phyloP scores from a whole-genome alignment of 2,113 vertebrate species.

The Tupaia tana region DNA sequence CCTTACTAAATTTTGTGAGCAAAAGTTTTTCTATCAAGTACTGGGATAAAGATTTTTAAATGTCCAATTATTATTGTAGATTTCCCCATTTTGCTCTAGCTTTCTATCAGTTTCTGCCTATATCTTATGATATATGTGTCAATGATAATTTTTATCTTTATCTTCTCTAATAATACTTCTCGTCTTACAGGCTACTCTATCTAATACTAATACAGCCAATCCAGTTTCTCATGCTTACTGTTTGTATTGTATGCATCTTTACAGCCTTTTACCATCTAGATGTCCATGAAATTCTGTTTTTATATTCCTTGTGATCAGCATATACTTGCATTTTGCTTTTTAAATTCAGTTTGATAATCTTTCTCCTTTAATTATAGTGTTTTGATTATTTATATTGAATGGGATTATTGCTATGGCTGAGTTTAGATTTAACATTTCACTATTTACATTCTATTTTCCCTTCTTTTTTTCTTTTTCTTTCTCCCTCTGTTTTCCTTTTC shows the following conservation, averaged over 20 bases:
- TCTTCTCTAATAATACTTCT: not conserved
- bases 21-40: not conserved
- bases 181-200: not conserved
- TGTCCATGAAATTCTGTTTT: no score
- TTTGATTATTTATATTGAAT: not conserved
- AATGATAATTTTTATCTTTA: not conserved
- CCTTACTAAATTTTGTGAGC: not conserved
- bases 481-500: not conserved
- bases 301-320: no score
- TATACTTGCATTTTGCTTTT: not conserved
- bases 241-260: not conserved
- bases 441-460: not conserved
- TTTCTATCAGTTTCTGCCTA: not conserved
- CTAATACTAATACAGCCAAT: not conserved
- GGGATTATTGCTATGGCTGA: not conserved
- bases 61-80: not conserved
- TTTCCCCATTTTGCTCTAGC: slow-evolving; percentile 10
- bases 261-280: not conserved
- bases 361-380: not conserved
- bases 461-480: not conserved
- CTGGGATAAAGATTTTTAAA: not conserved
- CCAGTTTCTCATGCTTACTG: not conserved
- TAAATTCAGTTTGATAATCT: not conserved
- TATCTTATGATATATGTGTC: not conserved
- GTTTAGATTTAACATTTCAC: slow-evolving; percentile 19